phyloP scores from a whole-genome alignment of 1,140 invertebrate genomes.

The Lepidotrigona ventralis region DNA sequence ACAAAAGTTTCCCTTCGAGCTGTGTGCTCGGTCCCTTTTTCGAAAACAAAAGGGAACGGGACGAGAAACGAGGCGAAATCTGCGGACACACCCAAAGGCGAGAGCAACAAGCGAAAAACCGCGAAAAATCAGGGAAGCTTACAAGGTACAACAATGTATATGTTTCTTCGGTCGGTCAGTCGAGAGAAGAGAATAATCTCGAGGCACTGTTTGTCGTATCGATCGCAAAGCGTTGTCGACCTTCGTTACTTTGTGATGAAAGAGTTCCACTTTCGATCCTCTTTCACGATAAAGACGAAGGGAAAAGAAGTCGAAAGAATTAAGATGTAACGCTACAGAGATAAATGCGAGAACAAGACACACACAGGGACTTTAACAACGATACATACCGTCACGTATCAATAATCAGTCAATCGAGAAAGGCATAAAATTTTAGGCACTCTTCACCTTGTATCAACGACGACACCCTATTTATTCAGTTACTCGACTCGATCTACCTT shows the following conservation, averaged over 20 bases:
- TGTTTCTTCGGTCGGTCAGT: conserved; percentile 38
- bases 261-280: neutral
- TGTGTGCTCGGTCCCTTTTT: neutral
- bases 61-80: neutral
- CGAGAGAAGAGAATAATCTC: conserved; percentile 37
- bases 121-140: conserved; percentile 22
- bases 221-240: conserved; percentile 5
- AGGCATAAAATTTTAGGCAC: conserved; percentile 52
- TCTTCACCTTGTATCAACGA: conserved; percentile 35
- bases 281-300: neutral
- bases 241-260: neutral
- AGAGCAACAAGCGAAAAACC: conserved; percentile 11
- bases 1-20: neutral
- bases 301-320: neutral
- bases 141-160: conserved; percentile 10
- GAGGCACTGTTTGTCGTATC: conserved; percentile 46
- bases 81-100: neutral
- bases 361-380: neutral
- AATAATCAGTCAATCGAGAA: conserved; percentile 43
- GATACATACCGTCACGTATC: neutral
- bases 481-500: neutral
- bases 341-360: neutral
- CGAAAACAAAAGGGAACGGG: neutral
- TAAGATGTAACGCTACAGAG: neutral
- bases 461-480: neutral